Conservation (phyloP, 2,797 vertebrate species). For the Stomatorhinus walkeri region DNA sequence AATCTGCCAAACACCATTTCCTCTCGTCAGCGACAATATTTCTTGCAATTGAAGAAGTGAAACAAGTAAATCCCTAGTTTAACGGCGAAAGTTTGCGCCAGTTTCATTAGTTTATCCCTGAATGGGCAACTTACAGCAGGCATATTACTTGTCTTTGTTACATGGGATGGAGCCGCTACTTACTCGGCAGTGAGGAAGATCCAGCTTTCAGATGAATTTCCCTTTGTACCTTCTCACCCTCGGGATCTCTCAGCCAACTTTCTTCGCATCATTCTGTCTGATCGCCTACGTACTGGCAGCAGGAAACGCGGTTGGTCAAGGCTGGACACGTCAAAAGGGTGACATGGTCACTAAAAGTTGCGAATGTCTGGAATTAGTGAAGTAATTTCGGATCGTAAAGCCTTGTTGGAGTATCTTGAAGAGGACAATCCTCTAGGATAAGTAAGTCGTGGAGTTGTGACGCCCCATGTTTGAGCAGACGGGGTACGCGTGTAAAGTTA, state of each 20-base stretch:
- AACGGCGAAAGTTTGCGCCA: background rate
- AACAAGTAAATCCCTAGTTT: background rate
- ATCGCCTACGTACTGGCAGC: slow-evolving; percentile 51
- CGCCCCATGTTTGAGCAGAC: background rate
- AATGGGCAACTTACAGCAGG: background rate
- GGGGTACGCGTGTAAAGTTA: background rate
- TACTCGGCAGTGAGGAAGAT: background rate
- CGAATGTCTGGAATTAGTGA: background rate
- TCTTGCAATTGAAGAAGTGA: background rate
- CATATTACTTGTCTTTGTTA: background rate
- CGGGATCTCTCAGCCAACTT: slow-evolving; percentile 2
- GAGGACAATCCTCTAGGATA: background rate
- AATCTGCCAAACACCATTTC: background rate
- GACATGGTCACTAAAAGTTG: slow-evolving; percentile 43
- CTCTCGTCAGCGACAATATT: background rate
- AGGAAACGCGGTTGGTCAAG: slow-evolving; percentile 63
- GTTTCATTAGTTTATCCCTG: background rate
- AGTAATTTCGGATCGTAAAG: background rate
- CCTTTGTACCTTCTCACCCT: background rate
- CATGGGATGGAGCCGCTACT: background rate
- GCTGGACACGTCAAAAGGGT: slow-evolving; percentile 31
- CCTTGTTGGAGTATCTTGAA: background rate
- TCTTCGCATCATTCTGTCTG: slow-evolving; percentile 3
- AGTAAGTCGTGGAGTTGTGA: slow-evolving; percentile 14
- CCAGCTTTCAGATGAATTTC: background rate